Evolutionary conservation across 1,140 invertebrate genomes (phyloP).

Genomic region (Plutomurus gul): DNA sequence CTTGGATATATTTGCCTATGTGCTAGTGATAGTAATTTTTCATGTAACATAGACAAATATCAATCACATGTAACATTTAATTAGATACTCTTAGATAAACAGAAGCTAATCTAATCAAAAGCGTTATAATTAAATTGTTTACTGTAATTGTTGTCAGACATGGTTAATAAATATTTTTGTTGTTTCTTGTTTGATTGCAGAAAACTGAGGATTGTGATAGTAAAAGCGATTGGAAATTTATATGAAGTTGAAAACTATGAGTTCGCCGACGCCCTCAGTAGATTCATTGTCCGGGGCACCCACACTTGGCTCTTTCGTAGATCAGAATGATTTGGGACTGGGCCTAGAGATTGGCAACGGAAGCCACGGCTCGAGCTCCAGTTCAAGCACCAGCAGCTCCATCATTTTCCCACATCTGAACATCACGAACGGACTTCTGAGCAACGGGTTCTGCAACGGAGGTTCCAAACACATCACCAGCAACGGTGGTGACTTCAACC

Average conservation of each 20-base stretch:
- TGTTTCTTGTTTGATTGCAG: background rate
- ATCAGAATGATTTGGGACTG: constrained; percentile 56
- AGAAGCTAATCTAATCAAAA: too few species aligned
- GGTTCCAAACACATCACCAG: constrained; percentile 58
- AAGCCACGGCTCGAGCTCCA: constrained; percentile 57
- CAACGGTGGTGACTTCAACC: constrained; percentile 46
- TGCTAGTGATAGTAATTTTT: too few species aligned
- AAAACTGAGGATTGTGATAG: constrained; percentile 12
- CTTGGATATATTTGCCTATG: too few species aligned
- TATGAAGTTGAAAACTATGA: constrained; percentile 60
- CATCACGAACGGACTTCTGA: constrained; percentile 58
- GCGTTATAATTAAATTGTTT: too few species aligned
- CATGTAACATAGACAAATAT: too few species aligned
- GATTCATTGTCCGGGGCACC: constrained; percentile 85
- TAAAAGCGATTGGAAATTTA: background rate
- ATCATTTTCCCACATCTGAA: constrained; percentile 75
- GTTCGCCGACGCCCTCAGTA: constrained; percentile 84
- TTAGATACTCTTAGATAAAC: too few species aligned
- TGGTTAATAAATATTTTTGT: too few species aligned
- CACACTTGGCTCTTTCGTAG: constrained; percentile 80
- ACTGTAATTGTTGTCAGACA: too few species aligned
- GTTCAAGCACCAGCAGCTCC: constrained; percentile 63
- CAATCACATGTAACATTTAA: too few species aligned
- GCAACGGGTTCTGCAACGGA: constrained; percentile 45
- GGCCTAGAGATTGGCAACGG: constrained; percentile 49